Conservation (phyloP, 2,113 vertebrate species). For the Microtus oregoni region DNA sequence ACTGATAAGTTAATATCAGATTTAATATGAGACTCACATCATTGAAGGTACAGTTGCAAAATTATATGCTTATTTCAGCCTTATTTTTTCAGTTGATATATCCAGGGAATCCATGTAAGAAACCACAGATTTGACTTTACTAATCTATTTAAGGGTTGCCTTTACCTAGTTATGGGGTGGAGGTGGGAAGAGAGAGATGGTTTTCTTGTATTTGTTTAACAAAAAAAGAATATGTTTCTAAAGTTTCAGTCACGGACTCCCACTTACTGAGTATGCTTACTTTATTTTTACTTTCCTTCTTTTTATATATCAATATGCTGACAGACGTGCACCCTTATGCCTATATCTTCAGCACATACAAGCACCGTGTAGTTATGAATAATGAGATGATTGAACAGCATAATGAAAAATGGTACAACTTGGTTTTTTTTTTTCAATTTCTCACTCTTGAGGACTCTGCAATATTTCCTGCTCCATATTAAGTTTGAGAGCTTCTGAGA, state of each 20-base stretch:
- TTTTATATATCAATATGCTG: slow-evolving; percentile 48
- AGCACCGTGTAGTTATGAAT: slow-evolving; percentile 71
- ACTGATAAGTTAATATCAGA: background rate
- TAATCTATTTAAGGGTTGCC: slow-evolving; percentile 21
- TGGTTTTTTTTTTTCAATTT: slow-evolving; percentile 58
- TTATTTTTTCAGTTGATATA: slow-evolving; percentile 40
- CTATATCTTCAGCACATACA: slow-evolving; percentile 53
- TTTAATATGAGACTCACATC: slow-evolving; percentile 37
- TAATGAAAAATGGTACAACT: slow-evolving; percentile 63
- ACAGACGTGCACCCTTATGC: slow-evolving; percentile 26
- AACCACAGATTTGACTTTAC: slow-evolving; percentile 39
- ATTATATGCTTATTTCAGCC: background rate
- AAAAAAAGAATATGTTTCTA: background rate
- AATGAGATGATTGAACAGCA: slow-evolving; percentile 75
- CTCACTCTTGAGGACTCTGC: slow-evolving; percentile 72
- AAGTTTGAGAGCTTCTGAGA: slow-evolving; percentile 78
- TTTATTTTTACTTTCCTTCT: slow-evolving; percentile 65
- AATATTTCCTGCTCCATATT: slow-evolving; percentile 76
- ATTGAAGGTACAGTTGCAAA: slow-evolving; percentile 6
- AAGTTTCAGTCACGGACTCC: slow-evolving; percentile 47
- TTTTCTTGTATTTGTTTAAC: slow-evolving; percentile 42
- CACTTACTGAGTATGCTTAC: slow-evolving; percentile 8
- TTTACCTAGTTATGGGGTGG: background rate
- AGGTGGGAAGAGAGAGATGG: background rate
- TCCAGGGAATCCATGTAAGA: background rate